Evolutionary conservation across 2,797 vertebrate genomes (phyloP).

Genomic region (Pangasius sanitwongsei): DNA sequence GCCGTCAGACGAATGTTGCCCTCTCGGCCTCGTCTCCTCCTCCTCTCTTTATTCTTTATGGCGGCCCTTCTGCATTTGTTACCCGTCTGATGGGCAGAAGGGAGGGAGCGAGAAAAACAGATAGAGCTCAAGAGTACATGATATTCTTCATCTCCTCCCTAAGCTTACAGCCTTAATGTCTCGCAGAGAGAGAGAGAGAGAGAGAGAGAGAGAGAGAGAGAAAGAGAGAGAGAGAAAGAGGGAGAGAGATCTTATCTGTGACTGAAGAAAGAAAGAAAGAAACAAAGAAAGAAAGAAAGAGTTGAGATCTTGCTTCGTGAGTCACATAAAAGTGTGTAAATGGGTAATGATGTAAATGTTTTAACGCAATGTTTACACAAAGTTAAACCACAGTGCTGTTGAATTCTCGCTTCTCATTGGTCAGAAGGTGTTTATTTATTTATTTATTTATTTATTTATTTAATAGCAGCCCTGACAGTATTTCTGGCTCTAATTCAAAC

Average conservation of each 20-base stretch:
- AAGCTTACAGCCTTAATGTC: slow-evolving; percentile 50
- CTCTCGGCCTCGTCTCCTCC: slow-evolving; percentile 74
- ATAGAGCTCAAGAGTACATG: slow-evolving; percentile 75
- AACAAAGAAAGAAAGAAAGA: neutral
- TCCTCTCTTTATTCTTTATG: slow-evolving; percentile 77
- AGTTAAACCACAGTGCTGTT: neutral
- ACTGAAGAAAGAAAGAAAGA: slow-evolving; percentile 2
- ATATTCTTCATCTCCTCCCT: slow-evolving; percentile 78
- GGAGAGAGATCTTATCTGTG: neutral
- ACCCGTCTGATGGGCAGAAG: slow-evolving; percentile 78
- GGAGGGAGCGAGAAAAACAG: slow-evolving; percentile 61
- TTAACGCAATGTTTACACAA: neutral
- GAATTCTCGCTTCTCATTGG: neutral
- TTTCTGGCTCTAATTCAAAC: too few species aligned
- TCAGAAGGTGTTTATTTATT: neutral
- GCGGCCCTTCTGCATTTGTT: slow-evolving; percentile 75
- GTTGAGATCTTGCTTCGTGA: neutral
- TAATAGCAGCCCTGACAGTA: neutral
- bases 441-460: neutral
- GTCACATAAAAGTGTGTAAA: neutral
- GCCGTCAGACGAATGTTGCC: slow-evolving; percentile 77
- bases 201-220: slow-evolving; percentile 24
- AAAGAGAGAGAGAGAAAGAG: neutral
- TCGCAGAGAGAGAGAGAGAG: slow-evolving; percentile 3
- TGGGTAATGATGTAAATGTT: neutral